phyloP scores from a whole-genome alignment of 2,888 invertebrate genomes.

The Andrena haemorrhoa region DNA sequence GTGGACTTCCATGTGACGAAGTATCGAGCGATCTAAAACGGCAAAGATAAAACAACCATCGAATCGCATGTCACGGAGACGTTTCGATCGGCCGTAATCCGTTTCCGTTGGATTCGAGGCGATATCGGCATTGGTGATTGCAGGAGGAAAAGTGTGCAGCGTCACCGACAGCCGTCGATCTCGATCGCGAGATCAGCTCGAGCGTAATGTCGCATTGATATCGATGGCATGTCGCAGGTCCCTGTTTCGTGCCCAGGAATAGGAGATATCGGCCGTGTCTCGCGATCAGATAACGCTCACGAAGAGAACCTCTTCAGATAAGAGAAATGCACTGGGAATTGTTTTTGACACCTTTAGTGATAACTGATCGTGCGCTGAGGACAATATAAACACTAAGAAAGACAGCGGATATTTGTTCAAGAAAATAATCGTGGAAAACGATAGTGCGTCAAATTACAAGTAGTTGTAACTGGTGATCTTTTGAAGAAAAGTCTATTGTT shows the following conservation, averaged over 20 bases:
- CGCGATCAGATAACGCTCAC: conserved; percentile 75
- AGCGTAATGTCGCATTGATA: conserved; percentile 44
- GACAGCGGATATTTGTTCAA: background rate
- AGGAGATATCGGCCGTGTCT: conserved; percentile 66
- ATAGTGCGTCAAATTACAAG: too few relatives aligned
- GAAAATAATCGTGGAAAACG: background rate
- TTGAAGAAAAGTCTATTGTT: background rate
- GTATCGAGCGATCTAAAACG: conserved; percentile 45
- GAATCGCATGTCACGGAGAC: conserved; percentile 67
- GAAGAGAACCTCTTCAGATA: conserved; percentile 71
- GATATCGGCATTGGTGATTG: conserved; percentile 52
- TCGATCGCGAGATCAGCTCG: conserved; percentile 34
- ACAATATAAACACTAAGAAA: background rate
- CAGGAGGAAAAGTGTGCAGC: conserved; percentile 21
- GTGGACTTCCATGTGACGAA: conserved; percentile 10
- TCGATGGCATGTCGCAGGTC: conserved; percentile 25
- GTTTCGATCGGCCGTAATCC: conserved; percentile 61
- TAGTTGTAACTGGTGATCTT: background rate
- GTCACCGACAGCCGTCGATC: conserved; percentile 46
- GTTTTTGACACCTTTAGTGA: background rate
- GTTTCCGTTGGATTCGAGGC: conserved; percentile 41
- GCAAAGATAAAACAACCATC: conserved; percentile 45
- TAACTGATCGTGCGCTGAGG: background rate
- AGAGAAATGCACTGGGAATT: conserved; percentile 58
- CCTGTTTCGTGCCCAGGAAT: conserved; percentile 10